These are phyloP conservation scores for Drosophila pectinifera DNA, from an alignment of 1,140 invertebrate species.

Conservation along the genomic window DNA sequence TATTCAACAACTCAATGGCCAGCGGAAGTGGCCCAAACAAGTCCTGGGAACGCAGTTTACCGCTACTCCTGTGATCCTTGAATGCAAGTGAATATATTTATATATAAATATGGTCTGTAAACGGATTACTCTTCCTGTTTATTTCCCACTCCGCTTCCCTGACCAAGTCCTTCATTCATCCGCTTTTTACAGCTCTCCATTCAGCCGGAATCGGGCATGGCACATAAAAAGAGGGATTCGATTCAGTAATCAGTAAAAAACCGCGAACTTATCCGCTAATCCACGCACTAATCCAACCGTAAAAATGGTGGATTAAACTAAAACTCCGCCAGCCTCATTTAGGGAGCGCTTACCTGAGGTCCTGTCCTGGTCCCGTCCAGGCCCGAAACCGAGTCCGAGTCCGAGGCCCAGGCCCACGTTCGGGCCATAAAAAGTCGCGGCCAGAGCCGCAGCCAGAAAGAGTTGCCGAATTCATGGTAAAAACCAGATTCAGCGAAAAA, in stretches of 20 bases:
- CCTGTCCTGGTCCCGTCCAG: no score
- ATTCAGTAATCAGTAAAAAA: slow-evolving; percentile 61
- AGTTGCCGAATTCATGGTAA: slow-evolving; percentile 71
- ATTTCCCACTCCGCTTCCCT: no score
- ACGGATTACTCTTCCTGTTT: no score
- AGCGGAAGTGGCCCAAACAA: slow-evolving; percentile 24
- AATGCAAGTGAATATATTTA: background rate
- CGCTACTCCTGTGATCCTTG: no score
- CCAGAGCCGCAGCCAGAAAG: slow-evolving; percentile 60
- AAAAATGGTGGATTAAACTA: slow-evolving; percentile 79
- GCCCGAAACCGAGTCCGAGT: no score
- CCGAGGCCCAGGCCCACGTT: no score
- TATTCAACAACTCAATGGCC: slow-evolving; percentile 27
- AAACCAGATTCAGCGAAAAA: slow-evolving; percentile 72
- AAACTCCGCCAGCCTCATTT: slow-evolving; percentile 52
- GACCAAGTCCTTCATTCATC: slow-evolving; percentile 33
- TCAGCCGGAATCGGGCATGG: background rate
- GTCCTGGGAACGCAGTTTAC: background rate
- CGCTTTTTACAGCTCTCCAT: slow-evolving; percentile 39
- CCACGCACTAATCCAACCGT: slow-evolving; percentile 74
- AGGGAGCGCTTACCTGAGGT: slow-evolving; percentile 49
- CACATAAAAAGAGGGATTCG: slow-evolving; percentile 32
- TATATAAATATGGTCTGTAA: background rate
- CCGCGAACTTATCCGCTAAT: slow-evolving; percentile 75
- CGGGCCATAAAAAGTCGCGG: slow-evolving; percentile 67